Evolutionary conservation across 2,113 vertebrate genomes (phyloP).

Genomic region (Tachysurus fulvidraco): DNA sequence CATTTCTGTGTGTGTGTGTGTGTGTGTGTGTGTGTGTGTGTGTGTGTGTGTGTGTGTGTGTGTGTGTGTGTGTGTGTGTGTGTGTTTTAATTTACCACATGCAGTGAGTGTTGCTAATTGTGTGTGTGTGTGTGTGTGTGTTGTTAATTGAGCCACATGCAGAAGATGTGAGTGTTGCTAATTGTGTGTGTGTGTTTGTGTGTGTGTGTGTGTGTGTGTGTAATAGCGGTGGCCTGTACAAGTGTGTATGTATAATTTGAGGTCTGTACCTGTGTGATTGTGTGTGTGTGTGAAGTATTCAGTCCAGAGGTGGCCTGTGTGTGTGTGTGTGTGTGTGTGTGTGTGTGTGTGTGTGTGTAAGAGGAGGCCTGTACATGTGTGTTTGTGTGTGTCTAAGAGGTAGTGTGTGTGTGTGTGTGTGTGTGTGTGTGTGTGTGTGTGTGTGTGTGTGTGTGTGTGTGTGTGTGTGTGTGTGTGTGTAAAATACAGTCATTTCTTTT

Average conservation of each 20-base stretch:
- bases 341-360: not conserved
- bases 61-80: not conserved
- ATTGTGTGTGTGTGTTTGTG: not conserved
- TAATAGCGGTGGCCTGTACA: no score
- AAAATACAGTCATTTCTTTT: not conserved
- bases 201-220: conserved; percentile 17
- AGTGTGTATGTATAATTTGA: not conserved
- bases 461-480: not conserved
- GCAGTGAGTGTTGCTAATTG: not conserved
- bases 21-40: not conserved
- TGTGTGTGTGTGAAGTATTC: conserved; percentile 19
- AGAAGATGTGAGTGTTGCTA: conserved; percentile 26
- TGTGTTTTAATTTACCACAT: not conserved
- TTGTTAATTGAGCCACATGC: not conserved
- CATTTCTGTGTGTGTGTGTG: not conserved
- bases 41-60: not conserved
- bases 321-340: not conserved
- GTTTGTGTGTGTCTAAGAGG: not conserved
- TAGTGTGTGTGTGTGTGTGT: not conserved
- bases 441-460: not conserved
- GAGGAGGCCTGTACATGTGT: not conserved
- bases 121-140: not conserved
- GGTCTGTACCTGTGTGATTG: not conserved
- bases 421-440: not conserved
- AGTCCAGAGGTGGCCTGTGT: no score